These are phyloP conservation scores for Megaceryle torquata DNA, from an alignment of 2,113 vertebrate species.

Conservation along the genomic window DNA sequence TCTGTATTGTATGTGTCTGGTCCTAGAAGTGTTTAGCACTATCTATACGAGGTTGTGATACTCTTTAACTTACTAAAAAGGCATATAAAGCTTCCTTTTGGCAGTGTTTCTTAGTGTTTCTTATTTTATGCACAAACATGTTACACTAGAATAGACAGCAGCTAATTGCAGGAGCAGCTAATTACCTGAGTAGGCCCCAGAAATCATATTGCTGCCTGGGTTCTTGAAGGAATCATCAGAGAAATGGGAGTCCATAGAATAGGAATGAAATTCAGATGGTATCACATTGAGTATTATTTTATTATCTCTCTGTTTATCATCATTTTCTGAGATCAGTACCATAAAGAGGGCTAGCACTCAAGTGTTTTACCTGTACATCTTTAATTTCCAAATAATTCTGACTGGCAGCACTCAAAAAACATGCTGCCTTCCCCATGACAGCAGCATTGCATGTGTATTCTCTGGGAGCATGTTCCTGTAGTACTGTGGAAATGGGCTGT, in stretches of 20 bases:
- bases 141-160: neutral
- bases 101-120: neutral
- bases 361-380: neutral
- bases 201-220: neutral
- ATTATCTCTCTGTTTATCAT: neutral
- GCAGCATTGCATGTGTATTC: fast-evolving
- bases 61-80: neutral
- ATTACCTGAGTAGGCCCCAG: neutral
- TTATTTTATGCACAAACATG: neutral
- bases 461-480: neutral
- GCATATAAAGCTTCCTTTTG: neutral
- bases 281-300: neutral
- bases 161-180: neutral
- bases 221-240: neutral
- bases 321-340: neutral
- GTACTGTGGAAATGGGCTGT: neutral
- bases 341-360: neutral
- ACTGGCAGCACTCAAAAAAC: neutral
- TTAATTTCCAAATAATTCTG: neutral
- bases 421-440: fast-evolving
- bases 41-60: neutral
- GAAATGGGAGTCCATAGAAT: neutral
- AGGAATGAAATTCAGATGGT: neutral
- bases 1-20: neutral
- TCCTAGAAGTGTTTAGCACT: neutral